phyloP scores from a whole-genome alignment of 2,888 invertebrate species.

The Harpalus rubripes region DNA sequence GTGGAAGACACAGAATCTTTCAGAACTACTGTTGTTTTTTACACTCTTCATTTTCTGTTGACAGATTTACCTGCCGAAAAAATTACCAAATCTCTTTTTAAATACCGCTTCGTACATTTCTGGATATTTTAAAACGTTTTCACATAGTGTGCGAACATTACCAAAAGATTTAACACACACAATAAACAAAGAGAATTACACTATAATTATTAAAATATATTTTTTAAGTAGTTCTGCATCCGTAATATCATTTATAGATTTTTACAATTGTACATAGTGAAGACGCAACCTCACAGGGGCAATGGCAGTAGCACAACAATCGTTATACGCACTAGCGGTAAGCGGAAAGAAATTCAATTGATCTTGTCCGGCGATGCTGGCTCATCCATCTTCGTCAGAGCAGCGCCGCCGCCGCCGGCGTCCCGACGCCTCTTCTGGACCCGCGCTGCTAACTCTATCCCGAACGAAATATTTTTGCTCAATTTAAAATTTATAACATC shows the following conservation, averaged over 20 bases:
- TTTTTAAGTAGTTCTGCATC: too few species aligned
- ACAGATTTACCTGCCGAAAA: conserved; percentile 66
- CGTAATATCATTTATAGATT: too few species aligned
- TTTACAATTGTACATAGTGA: background rate
- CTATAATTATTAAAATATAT: too few species aligned
- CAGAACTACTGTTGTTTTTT: conserved; percentile 60
- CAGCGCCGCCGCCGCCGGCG: conserved; percentile 72
- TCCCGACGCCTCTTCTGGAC: conserved; percentile 71
- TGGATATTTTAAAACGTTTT: conserved; percentile 26
- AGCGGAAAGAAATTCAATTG: conserved; percentile 81
- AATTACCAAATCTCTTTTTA: conserved; percentile 61
- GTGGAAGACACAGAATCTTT: conserved; percentile 39
- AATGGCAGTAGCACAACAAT: conserved; percentile 29
- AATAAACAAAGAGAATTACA: background rate
- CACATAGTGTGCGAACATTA: conserved; percentile 19
- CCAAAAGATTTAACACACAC: background rate
- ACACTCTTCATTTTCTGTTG: conserved; percentile 64
- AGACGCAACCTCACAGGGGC: background rate
- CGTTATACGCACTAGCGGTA: conserved; percentile 71
- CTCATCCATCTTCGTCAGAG: conserved; percentile 79
- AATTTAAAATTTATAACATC: conserved; percentile 4
- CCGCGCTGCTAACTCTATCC: conserved; percentile 23
- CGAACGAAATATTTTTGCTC: background rate
- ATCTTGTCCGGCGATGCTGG: conserved; percentile 79
- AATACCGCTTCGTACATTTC: conserved; percentile 55